A percentile compares a stretch with the other conserved stretches of the same genome.
These are phyloP conservation scores for Laothoe populi DNA, from an alignment of 2,888 invertebrate species.

Conservation along the genomic window DNA sequence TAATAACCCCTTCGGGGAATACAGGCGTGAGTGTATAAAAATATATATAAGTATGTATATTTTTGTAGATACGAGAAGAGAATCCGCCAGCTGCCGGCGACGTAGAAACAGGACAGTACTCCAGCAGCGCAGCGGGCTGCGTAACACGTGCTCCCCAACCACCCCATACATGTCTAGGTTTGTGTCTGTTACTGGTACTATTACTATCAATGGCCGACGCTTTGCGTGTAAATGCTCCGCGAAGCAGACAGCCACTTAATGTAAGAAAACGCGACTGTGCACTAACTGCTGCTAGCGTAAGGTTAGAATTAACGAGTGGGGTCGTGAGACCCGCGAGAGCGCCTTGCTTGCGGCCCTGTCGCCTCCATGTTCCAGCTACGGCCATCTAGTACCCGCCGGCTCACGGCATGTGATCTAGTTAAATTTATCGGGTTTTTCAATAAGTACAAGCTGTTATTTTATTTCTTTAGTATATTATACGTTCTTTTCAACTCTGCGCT, in stretches of 20 bases:
- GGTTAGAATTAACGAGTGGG: conserved; percentile 47
- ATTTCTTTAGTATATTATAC: conserved; percentile 36
- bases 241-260: conserved; percentile 61
- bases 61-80: conserved; percentile 74
- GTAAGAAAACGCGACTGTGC: conserved; percentile 66
- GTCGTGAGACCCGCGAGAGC: conserved; percentile 62
- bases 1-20: too few species aligned
- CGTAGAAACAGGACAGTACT: conserved; percentile 52
- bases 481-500: conserved; percentile 49
- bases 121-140: conserved; percentile 62
- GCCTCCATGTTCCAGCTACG: conserved; percentile 33
- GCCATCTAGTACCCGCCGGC: conserved; percentile 52
- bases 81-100: conserved; percentile 53
- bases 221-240: conserved; percentile 41
- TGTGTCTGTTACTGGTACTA: conserved; percentile 76
- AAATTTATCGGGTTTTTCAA: conserved; percentile 62
- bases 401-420: conserved; percentile 76
- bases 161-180: conserved; percentile 79
- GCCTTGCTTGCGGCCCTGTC: conserved; percentile 56
- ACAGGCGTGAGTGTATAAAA: too few species aligned
- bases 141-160: conserved; percentile 63
- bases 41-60: too few species aligned
- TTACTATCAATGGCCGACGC: conserved; percentile 63
- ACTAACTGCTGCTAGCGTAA: conserved; percentile 77
- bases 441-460: conserved; percentile 76